Conservation (phyloP, 2,113 vertebrate species). For the Macquaria ambigua region DNA sequence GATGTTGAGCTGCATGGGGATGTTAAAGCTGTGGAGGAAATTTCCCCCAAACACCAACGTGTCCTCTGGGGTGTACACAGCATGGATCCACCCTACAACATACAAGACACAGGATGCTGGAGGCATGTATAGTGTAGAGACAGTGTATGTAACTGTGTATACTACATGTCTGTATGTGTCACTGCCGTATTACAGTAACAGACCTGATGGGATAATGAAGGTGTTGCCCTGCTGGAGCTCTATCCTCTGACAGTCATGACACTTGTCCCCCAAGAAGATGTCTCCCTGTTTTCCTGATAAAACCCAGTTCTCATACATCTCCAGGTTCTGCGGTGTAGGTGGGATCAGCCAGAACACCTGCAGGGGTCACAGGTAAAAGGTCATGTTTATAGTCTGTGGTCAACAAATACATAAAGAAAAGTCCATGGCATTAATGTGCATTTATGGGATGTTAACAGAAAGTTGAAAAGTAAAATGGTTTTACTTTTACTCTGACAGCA, state of each 20-base stretch:
- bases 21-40: conserved; percentile 99
- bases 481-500: not conserved
- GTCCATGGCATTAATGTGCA: not conserved
- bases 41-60: conserved; percentile 97
- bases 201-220: conserved; percentile 98
- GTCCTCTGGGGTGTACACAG: conserved; percentile 97
- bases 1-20: conserved; percentile 98
- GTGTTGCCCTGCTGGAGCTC: conserved; percentile 97
- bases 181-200: not conserved
- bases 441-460: not conserved
- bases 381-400: not conserved
- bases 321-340: conserved; percentile 95
- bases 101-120: not conserved
- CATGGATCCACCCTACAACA: conserved; percentile 96
- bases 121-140: not conserved
- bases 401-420: conserved; percentile 12
- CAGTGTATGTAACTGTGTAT: too few species aligned
- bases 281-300: conserved; percentile 99
- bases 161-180: not conserved
- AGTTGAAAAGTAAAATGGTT: not conserved
- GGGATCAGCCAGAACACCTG: conserved; percentile 99
- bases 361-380: not conserved
- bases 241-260: conserved; percentile 94
- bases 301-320: conserved; percentile 99
- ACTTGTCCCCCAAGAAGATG: conserved; percentile 97